Evolutionary conservation across 2,113 vertebrate genomes (phyloP), one percentile per base, ranked within the genome.

Genomic region (Phasianus colchicus): DNA sequence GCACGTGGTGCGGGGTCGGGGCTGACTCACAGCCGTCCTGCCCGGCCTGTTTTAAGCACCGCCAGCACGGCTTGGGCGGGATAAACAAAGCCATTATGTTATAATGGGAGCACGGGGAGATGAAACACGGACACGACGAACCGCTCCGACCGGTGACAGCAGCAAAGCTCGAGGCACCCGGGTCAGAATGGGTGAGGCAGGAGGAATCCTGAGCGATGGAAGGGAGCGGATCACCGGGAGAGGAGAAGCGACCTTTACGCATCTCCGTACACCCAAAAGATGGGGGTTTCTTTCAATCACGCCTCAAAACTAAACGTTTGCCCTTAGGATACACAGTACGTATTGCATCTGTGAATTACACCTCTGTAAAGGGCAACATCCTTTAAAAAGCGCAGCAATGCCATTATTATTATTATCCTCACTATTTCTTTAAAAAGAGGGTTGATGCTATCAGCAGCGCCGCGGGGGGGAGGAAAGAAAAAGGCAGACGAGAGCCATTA

Each of bases 61-160:
- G 61, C 86, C 65, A 81, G 45, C 34, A 42, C n/a, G 43, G 72
- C 86, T 81, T 6, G 11, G 43, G 80, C 86, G 47, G 83, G 5
- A 27, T 82, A 94, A 96, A 96, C 95, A 96, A 90, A 92, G 18
- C 77, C 88, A 88, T 90, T 84, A 88, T 0, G 52, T 18, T 60
- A 30, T 81, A 86, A 93, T 83, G 73, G 40, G 65, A 90, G 52
- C 36, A 25, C 0, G 1, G 50, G 47, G 43, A 88, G 60, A 69
- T 52, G 54, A 69, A 75, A 30, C 1, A 57, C 73, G 70, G 77
- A 65, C 57, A 65, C 61, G 74, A 90, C 71, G 65, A 79, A 86
- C 80, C 43, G 73, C 83, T 84, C 61, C 64, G 70, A 78, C 5
- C 22, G 27, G 22, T 47, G 79, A 45, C 79, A 38, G 6, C 34